phyloP scores from a whole-genome alignment of 2,113 vertebrate genomes.

The Anguilla rostrata region DNA sequence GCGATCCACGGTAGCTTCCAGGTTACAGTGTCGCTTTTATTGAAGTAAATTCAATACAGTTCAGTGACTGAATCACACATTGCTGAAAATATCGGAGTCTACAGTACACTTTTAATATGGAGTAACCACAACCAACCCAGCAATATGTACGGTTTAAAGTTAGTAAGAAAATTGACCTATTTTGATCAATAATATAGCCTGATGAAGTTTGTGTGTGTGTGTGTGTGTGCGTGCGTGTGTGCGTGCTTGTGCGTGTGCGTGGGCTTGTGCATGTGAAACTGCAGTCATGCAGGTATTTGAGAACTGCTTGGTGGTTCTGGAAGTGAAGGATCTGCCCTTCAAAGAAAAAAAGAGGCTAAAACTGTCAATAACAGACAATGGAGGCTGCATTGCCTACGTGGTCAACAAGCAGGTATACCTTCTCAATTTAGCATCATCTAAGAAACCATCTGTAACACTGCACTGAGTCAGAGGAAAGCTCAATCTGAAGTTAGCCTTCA shows the following conservation, averaged over 20 bases:
- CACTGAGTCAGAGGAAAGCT: too few relatives aligned
- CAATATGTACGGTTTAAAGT: too few relatives aligned
- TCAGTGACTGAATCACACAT: neutral
- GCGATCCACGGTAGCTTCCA: too few relatives aligned
- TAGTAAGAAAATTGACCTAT: too few relatives aligned
- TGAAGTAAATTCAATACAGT: neutral
- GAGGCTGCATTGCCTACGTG: slow-evolving; percentile 67
- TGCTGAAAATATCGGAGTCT: neutral
- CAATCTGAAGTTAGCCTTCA: too few relatives aligned
- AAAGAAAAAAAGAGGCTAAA: slow-evolving; percentile 71
- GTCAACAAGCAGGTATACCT: slow-evolving; percentile 71
- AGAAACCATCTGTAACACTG: too few relatives aligned
- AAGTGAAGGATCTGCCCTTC: slow-evolving; percentile 65
- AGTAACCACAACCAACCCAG: too few relatives aligned
- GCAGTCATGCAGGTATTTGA: slow-evolving; percentile 68
- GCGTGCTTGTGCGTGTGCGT: neutral
- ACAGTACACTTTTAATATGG: too few relatives aligned
- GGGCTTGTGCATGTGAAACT: slow-evolving; percentile 7
- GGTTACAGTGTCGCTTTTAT: too few relatives aligned
- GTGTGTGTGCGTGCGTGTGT: neutral
- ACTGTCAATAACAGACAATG: slow-evolving; percentile 64
- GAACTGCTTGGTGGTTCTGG: slow-evolving; percentile 68
- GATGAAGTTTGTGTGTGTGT: neutral
- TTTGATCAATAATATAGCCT: neutral
- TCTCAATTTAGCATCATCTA: neutral